A percentile compares a stretch with the other conserved stretches of the same genome.
Conservation (phyloP, 92 coral and sea anemone species). For the Palythoa grandis region DNA sequence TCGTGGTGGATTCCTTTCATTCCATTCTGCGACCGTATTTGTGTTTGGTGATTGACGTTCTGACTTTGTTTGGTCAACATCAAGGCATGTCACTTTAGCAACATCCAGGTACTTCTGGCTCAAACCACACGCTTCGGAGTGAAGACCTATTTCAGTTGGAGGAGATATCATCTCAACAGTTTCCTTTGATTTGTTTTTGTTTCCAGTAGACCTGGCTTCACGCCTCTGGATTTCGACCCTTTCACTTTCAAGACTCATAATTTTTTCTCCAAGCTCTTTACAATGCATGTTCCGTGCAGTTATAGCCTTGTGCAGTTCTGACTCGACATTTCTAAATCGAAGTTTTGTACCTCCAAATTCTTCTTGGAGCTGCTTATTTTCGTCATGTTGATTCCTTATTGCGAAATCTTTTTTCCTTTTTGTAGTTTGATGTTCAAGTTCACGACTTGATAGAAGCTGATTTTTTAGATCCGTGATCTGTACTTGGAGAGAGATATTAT, state of each 20-base stretch:
- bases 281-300: neutral
- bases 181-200: neutral
- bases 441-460: neutral
- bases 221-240: neutral
- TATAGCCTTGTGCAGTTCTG: neutral
- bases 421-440: slow-evolving; percentile 1
- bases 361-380: neutral
- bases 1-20: neutral
- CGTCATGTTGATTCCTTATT: slow-evolving; percentile 5
- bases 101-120: neutral
- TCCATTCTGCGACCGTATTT: neutral
- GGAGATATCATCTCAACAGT: too few relatives aligned
- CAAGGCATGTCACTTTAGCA: neutral
- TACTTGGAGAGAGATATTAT: neutral
- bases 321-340: neutral
- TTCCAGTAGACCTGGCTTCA: neutral
- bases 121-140: neutral
- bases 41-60: neutral
- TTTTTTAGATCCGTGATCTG: neutral
- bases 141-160: neutral
- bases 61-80: neutral
- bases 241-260: neutral
- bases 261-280: neutral
- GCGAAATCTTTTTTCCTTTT: neutral
- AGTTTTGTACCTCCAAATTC: neutral